Percentiles rank a stretch among this genome's conserved stretches.
Evolutionary conservation across 2,797 vertebrate genomes (phyloP).

Genomic region (Muscicapa striata): DNA sequence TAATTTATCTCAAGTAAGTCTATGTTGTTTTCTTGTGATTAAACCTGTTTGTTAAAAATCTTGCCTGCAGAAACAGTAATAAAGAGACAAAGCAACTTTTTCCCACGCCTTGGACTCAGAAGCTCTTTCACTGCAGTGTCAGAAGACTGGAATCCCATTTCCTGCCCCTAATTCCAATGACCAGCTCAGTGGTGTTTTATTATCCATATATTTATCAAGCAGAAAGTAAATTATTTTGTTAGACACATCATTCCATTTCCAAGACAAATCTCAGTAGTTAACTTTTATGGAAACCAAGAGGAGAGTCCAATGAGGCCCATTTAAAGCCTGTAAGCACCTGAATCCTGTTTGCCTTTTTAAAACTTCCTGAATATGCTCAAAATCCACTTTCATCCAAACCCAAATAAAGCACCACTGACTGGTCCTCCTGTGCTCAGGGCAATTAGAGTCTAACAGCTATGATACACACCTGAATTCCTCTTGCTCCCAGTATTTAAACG

Average conservation of each 20-base stretch:
- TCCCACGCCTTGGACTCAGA: constrained; percentile 66
- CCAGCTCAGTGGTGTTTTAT: constrained; percentile 72
- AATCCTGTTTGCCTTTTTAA: constrained; percentile 66
- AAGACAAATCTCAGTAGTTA: constrained; percentile 71
- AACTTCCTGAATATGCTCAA: constrained; percentile 68
- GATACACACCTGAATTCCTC: constrained; percentile 33
- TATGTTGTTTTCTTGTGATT: background rate
- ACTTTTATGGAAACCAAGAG: constrained; percentile 72
- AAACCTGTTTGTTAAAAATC: constrained; percentile 1
- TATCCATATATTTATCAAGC: constrained; percentile 75
- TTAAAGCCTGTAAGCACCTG: constrained; percentile 59
- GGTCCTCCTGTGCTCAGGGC: constrained; percentile 36
- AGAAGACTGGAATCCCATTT: constrained; percentile 73
- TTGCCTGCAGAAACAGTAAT: background rate
- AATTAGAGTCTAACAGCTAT: constrained; percentile 65
- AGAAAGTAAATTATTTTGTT: constrained; percentile 72
- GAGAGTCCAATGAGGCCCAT: constrained; percentile 53
- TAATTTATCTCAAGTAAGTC: background rate
- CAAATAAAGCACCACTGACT: constrained; percentile 55
- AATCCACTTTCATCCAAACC: constrained; percentile 63
- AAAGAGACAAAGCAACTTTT: constrained; percentile 60
- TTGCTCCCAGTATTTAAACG: background rate
- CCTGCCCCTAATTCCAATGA: constrained; percentile 75
- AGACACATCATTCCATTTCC: constrained; percentile 63
- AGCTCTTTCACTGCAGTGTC: constrained; percentile 70